These are phyloP conservation scores for Acronicta alni DNA, from an alignment of 2,888 invertebrate species.

Conservation along the genomic window DNA sequence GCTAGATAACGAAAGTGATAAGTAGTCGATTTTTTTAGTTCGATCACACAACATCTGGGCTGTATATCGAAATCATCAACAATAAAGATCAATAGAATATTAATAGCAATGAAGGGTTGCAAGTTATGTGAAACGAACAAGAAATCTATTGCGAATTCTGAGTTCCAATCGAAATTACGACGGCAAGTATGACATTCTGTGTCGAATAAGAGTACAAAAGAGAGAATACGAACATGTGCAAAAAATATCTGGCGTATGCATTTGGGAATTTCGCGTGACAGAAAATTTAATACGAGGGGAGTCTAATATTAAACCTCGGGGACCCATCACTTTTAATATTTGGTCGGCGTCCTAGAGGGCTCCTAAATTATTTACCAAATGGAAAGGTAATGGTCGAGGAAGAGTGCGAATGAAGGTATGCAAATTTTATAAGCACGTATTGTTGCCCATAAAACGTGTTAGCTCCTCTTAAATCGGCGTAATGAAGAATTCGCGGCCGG, in stretches of 20 bases:
- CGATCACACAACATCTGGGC: neutral
- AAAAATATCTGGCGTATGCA: slow-evolving; percentile 88
- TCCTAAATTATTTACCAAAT: slow-evolving; percentile 89
- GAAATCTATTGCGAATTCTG: slow-evolving; percentile 57
- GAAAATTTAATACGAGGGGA: slow-evolving; percentile 89
- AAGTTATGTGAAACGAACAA: slow-evolving; percentile 42
- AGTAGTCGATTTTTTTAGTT: too few species aligned
- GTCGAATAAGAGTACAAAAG: slow-evolving; percentile 85
- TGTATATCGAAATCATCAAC: slow-evolving; percentile 14
- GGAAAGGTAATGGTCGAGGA: slow-evolving; percentile 88
- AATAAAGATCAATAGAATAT: slow-evolving; percentile 21
- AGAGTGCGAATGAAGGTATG: slow-evolving; percentile 87
- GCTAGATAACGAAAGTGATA: too few species aligned
- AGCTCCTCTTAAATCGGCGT: slow-evolving; percentile 71
- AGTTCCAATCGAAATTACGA: slow-evolving; percentile 72
- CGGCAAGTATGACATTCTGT: slow-evolving; percentile 83
- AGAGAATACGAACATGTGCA: slow-evolving; percentile 88
- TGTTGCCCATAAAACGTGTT: slow-evolving; percentile 80
- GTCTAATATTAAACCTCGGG: slow-evolving; percentile 89
- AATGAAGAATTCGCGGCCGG: slow-evolving; percentile 76
- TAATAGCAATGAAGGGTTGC: slow-evolving; percentile 28
- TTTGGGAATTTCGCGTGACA: slow-evolving; percentile 89
- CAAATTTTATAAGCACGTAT: slow-evolving; percentile 87
- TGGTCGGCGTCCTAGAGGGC: slow-evolving; percentile 87
- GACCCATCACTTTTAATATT: slow-evolving; percentile 90